Base-by-base conservation (phyloP, 2,888 invertebrate genomes). In the Papilio demoleus region DNA sequence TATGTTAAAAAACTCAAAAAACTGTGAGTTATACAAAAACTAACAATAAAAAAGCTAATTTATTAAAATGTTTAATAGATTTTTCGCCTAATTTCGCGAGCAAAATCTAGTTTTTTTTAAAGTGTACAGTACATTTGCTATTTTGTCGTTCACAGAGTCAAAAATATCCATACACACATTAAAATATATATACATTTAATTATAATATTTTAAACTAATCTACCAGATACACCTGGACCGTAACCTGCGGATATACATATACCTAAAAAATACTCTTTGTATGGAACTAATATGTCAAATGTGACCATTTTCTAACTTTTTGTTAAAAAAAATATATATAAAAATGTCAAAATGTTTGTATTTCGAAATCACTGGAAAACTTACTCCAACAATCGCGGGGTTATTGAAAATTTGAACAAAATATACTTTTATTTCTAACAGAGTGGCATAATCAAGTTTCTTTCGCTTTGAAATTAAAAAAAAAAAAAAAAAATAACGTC, bases 71-170 rank as follows among this genome's bases (percentile, higher is more conserved):
- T n/a, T n/a, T n/a, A n/a, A n/a, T n/a, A n/a, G n/a, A n/a, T n/a
- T n/a, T n/a, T n/a, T n/a, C n/a, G n/a, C n/a, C n/a, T n/a, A n/a
- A n/a, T n/a, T n/a, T n/a, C n/a, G n/a, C n/a, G n/a, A n/a, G n/a
- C n/a, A n/a, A n/a, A n/a, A n/a, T n/a, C n/a, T n/a, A n/a, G n/a
- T 31, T 31, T n/a, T 40, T 38, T 38, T 38, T 38, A 5, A 12
- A 38, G n/a, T n/a, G n/a, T n/a, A n/a, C n/a, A n/a, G n/a, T n/a
- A n/a, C n/a, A n/a, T n/a, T n/a, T n/a, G n/a, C n/a, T n/a, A n/a
- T n/a, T n/a, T n/a, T n/a, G n/a, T n/a, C n/a, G n/a, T 42, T 42
- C 12, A 47, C 47, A 47, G 47, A 47, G 47, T 47, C 47, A 47
- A 2, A 45, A 45, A 19, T 3, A 45, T 22, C 2, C 47, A 22